Evolutionary conservation across 2,113 vertebrate genomes (phyloP).

Genomic region (Dendrocopos noguchii): DNA sequence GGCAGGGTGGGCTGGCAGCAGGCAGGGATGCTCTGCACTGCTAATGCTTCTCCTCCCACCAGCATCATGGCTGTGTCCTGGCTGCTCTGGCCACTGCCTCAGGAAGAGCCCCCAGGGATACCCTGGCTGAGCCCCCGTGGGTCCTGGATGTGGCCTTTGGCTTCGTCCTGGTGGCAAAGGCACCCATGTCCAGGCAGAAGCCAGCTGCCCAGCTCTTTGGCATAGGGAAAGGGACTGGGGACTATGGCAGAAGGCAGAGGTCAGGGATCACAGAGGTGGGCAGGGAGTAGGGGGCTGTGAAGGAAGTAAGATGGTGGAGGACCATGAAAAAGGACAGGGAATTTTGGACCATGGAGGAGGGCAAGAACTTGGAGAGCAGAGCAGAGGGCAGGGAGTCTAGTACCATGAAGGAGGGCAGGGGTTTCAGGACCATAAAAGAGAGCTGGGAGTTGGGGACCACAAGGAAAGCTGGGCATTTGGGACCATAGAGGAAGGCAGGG

Average conservation of each 20-base stretch:
- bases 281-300: not conserved
- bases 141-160: not conserved
- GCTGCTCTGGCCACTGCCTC: not conserved
- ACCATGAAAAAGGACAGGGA: not conserved
- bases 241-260: no score
- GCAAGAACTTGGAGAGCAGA: no score
- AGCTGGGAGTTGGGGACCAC: no score
- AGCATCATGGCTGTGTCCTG: rapidly evolving
- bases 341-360: rapidly evolving
- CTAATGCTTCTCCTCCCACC: not conserved
- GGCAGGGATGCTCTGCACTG: rapidly evolving
- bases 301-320: no score
- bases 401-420: not conserved
- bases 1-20: not conserved
- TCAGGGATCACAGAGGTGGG: not conserved
- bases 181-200: not conserved
- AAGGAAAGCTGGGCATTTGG: not conserved
- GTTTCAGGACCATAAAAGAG: rapidly evolving
- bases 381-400: not conserved
- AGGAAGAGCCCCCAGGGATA: not conserved
- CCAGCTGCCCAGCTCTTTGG: not conserved
- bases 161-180: not conserved
- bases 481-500: not conserved
- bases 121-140: not conserved
- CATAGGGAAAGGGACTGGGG: not conserved